Evolutionary conservation across 2,888 invertebrate genomes (phyloP).

Genomic region (Orchesellides sinensis): DNA sequence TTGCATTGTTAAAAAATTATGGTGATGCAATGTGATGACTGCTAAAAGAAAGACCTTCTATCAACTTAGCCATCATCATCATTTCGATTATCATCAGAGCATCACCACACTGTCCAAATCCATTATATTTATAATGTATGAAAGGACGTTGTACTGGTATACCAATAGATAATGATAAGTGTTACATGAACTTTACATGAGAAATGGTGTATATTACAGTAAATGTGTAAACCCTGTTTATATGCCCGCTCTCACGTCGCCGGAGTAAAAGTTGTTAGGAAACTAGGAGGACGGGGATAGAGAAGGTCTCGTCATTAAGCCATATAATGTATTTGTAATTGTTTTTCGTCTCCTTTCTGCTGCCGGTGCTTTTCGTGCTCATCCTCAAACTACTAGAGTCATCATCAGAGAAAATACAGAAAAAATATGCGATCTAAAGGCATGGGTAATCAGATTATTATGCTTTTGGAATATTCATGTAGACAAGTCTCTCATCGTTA

Average conservation of each 20-base stretch:
- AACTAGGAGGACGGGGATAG: conserved; percentile 22
- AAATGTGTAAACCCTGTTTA: conserved; percentile 11
- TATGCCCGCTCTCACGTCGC: conserved; percentile 32
- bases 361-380: conserved; percentile 22
- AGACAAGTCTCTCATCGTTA: conserved; percentile 19
- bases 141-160: not conserved
- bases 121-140: not conserved
- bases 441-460: conserved; percentile 56
- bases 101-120: conserved; percentile 4
- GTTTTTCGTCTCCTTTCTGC: conserved; percentile 44
- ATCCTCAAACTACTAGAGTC: conserved; percentile 18
- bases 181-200: not conserved
- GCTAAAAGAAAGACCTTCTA: conserved; percentile 33
- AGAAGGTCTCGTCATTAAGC: conserved; percentile 65
- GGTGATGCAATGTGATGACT: conserved; percentile 33
- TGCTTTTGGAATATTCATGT: conserved; percentile 57
- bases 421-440: conserved; percentile 10
- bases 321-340: conserved; percentile 64
- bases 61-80: conserved; percentile 57
- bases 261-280: conserved; percentile 17
- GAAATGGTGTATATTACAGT: not conserved
- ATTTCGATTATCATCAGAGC: conserved; percentile 52
- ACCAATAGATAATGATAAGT: not conserved
- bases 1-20: not conserved
- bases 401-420: not conserved